phyloP scores from a whole-genome alignment of 2,113 vertebrate genomes.

The Nibea coibor region DNA sequence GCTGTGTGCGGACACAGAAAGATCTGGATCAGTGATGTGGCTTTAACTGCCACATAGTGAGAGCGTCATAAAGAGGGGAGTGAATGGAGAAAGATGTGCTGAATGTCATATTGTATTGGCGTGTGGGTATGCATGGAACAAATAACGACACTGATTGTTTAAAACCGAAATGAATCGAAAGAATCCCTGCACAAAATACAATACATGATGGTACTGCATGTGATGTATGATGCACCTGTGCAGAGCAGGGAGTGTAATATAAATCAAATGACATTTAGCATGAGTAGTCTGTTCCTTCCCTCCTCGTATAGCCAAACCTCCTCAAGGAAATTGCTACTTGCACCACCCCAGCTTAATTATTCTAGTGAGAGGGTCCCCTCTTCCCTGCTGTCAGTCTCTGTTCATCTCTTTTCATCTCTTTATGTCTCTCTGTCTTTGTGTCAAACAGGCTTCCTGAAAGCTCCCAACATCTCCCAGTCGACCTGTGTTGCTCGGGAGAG shows the following conservation, averaged over 20 bases:
- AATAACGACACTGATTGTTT: not conserved
- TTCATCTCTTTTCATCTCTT: constrained; percentile 30
- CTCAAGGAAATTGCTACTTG: constrained; percentile 23
- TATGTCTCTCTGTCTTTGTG: constrained; percentile 27
- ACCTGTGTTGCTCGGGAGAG: not conserved
- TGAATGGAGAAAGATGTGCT: not conserved
- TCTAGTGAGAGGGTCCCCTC: constrained; percentile 26
- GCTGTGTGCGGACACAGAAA: constrained; percentile 31
- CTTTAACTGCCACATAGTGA: constrained; percentile 13
- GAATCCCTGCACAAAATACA: not conserved
- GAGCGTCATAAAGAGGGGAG: not conserved
- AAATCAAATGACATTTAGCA: constrained; percentile 10
- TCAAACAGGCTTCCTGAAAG: constrained; percentile 40
- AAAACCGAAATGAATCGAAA: not conserved
- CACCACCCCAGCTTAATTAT: constrained; percentile 30
- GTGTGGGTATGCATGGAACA: not conserved
- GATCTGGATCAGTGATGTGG: constrained; percentile 27
- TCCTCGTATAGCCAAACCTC: not conserved
- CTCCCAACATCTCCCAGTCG: not conserved
- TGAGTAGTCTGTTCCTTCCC: constrained; percentile 3
- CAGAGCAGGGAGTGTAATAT: not conserved
- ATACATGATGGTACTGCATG: not conserved
- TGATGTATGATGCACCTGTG: not conserved
- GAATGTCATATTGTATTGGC: not conserved
- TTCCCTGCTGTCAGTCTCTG: constrained; percentile 14